Conservation (phyloP, 1,140 invertebrate species). For the Whitmania pigra region DNA sequence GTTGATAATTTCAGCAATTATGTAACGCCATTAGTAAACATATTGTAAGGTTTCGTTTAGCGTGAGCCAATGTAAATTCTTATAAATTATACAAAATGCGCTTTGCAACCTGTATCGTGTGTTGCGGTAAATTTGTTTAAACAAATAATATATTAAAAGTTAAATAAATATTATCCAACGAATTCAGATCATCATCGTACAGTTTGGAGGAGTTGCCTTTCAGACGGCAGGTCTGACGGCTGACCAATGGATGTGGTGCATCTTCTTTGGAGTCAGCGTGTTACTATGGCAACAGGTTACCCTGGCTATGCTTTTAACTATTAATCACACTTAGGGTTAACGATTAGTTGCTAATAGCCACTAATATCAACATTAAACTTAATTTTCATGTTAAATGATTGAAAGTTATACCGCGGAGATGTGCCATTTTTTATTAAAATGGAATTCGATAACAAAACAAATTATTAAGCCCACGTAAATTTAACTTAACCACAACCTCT, state of each 20-base stretch:
- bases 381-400: too few species aligned
- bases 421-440: too few species aligned
- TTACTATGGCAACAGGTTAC: conserved; percentile 88
- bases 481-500: not conserved
- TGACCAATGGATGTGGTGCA: conserved; percentile 97
- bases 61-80: not conserved
- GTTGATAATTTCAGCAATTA: not conserved
- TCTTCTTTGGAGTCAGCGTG: conserved; percentile 88
- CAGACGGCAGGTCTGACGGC: conserved; percentile 73
- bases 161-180: not conserved
- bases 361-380: too few species aligned
- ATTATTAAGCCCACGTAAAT: not conserved
- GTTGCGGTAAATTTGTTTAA: not conserved
- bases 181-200: conserved; percentile 60
- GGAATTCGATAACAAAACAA: too few species aligned
- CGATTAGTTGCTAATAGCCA: too few species aligned
- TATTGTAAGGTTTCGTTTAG: not conserved
- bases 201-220: conserved; percentile 93
- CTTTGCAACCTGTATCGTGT: not conserved
- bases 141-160: not conserved
- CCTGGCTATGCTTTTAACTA: not conserved
- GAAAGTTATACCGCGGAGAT: too few species aligned
- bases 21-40: not conserved
- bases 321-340: too few species aligned
- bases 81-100: not conserved